phyloP scores from a whole-genome alignment of 1,140 invertebrate species.

The Melipona quadrifasciata region DNA sequence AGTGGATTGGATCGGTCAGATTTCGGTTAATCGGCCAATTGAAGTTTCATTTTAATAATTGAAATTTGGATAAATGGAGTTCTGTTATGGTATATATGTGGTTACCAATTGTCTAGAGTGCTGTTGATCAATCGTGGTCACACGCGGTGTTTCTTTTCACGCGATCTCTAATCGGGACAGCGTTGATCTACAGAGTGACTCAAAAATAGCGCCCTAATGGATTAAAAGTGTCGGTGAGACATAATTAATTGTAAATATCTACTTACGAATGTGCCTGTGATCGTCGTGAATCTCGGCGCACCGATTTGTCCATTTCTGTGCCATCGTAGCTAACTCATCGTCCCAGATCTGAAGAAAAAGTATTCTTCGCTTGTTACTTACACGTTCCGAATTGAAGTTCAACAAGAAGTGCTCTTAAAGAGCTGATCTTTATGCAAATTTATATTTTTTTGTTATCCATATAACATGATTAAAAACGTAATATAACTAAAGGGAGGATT shows the following conservation, averaged over 20 bases:
- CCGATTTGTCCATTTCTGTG: slow-evolving; percentile 91
- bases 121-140: background rate
- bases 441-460: no score
- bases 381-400: background rate
- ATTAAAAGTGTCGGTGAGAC: background rate
- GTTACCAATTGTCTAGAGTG: background rate
- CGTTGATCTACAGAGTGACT: background rate
- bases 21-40: background rate
- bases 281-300: slow-evolving; percentile 90
- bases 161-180: background rate
- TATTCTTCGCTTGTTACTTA: background rate
- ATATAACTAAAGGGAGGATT: no score
- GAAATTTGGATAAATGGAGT: background rate
- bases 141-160: background rate
- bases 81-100: background rate
- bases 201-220: background rate
- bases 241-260: background rate
- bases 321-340: slow-evolving; percentile 90
- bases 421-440: no score
- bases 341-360: slow-evolving; percentile 88
- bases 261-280: slow-evolving; percentile 85
- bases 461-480: no score
- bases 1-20: background rate
- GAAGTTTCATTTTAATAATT: background rate
- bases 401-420: background rate